Conservation (phyloP, 2,888 invertebrate species). For the Acrobasis consociella region DNA sequence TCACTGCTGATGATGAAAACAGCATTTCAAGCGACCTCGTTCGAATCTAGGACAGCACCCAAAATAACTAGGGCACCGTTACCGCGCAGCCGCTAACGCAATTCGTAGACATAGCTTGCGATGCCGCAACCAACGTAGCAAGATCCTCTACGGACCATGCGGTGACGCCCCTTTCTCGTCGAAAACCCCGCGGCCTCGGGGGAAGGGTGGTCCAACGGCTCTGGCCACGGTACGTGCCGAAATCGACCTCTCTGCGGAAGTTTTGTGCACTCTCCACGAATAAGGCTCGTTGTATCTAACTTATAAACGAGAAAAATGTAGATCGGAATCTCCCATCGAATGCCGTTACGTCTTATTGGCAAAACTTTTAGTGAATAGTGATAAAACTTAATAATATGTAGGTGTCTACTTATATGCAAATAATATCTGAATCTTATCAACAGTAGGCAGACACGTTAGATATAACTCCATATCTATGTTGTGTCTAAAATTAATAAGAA, state of each 20-base stretch:
- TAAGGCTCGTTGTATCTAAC: constrained; percentile 28
- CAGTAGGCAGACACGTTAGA: too few species aligned
- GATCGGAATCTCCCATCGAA: background rate
- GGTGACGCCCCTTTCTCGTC: constrained; percentile 23
- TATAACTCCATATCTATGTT: too few species aligned
- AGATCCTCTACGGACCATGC: constrained; percentile 41
- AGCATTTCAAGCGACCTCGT: constrained; percentile 70
- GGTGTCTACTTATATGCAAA: too few species aligned
- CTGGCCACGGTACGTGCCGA: constrained; percentile 50
- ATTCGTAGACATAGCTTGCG: constrained; percentile 55
- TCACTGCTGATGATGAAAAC: constrained; percentile 73
- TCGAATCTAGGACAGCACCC: constrained; percentile 75
- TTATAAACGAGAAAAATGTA: constrained; percentile 18
- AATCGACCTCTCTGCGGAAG: constrained; percentile 63
- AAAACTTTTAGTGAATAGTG: too few species aligned
- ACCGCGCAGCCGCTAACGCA: constrained; percentile 73
- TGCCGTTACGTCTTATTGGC: background rate
- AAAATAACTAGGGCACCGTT: constrained; percentile 79
- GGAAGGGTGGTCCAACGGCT: constrained; percentile 38
- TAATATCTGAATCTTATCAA: too few species aligned
- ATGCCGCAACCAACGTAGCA: constrained; percentile 41
- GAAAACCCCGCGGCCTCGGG: constrained; percentile 24
- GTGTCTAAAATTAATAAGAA: too few species aligned
- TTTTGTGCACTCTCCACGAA: constrained; percentile 43
- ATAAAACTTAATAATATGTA: too few species aligned